These are phyloP conservation scores for Amblyopsis rosae DNA, from an alignment of 2,113 vertebrate species.

Conservation along the genomic window DNA sequence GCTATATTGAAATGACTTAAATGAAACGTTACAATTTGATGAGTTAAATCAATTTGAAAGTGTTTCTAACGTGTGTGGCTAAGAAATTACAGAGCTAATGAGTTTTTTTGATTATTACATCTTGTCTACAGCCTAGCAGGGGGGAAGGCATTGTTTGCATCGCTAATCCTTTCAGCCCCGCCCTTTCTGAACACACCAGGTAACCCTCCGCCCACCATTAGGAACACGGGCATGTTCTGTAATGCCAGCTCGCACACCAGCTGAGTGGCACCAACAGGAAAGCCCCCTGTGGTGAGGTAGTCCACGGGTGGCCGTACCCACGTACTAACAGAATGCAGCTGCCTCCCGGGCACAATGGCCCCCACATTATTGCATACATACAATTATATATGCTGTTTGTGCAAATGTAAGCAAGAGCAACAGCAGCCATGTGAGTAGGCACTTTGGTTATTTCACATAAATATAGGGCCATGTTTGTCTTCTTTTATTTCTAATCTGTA, in stretches of 20 bases:
- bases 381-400: no score
- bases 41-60: neutral
- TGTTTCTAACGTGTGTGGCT: neutral
- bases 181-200: neutral
- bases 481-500: no score
- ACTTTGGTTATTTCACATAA: no score
- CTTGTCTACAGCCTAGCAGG: neutral
- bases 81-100: neutral
- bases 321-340: no score
- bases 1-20: no score
- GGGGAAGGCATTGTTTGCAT: neutral
- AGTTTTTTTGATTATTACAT: neutral
- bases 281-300: neutral
- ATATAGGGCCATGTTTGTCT: no score
- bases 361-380: no score
- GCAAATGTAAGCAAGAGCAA: no score
- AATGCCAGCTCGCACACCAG: neutral
- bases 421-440: no score
- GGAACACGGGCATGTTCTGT: neutral
- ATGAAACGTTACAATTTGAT: neutral
- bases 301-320: neutral
- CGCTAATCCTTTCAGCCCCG: neutral
- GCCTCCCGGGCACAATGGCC: no score
- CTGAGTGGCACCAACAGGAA: neutral
- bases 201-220: neutral